phyloP scores from a whole-genome alignment of 2,113 vertebrate genomes.

The Salvelinus alpinus region DNA sequence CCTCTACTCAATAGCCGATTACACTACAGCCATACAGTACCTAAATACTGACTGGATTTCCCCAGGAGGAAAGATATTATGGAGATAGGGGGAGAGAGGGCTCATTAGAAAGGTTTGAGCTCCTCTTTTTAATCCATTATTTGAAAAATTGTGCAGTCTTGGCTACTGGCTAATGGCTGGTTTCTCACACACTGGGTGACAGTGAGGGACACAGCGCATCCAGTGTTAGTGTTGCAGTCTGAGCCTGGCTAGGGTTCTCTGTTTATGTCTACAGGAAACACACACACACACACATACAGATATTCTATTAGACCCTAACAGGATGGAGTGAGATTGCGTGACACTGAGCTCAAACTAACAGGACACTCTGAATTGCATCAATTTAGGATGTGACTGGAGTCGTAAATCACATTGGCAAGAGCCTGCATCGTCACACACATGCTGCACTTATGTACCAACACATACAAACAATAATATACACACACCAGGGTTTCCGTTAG shows the following conservation, averaged over 20 bases:
- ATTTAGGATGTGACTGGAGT: background rate
- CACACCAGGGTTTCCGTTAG: too few relatives aligned
- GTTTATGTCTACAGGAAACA: too few relatives aligned
- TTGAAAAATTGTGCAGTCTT: background rate
- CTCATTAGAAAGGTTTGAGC: background rate
- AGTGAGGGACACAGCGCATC: background rate
- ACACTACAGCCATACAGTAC: too few relatives aligned
- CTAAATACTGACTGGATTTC: too few relatives aligned
- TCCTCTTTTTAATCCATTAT: background rate
- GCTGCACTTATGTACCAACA: background rate
- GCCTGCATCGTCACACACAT: background rate
- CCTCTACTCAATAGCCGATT: too few relatives aligned
- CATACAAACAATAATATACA: too few relatives aligned
- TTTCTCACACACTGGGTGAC: background rate
- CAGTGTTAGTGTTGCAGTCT: background rate
- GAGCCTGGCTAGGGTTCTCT: too few relatives aligned
- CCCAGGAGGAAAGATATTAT: too few relatives aligned
- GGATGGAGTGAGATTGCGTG: conserved; percentile 1
- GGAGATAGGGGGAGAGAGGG: background rate
- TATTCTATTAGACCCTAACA: background rate
- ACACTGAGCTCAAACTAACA: background rate
- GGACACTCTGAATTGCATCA: background rate
- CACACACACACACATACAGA: background rate
- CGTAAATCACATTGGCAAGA: background rate
- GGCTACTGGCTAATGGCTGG: background rate